Conservation (phyloP, 2,888 invertebrate species). For the Caenorhabditis sp. region DNA sequence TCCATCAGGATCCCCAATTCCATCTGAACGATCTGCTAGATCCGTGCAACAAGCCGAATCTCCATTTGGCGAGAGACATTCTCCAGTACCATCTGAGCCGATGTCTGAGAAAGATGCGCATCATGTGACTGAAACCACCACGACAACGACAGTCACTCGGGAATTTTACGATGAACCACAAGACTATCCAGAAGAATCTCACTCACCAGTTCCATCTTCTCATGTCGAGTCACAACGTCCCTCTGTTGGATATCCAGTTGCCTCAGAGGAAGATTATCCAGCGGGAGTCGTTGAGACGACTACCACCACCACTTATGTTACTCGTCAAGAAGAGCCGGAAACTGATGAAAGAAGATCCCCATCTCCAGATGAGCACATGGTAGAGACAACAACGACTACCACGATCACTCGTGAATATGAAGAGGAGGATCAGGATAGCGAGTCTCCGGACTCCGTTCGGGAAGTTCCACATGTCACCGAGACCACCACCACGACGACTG, state of each 20-base stretch:
- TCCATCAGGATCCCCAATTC: slow-evolving; percentile 9
- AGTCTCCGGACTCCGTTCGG: not conserved
- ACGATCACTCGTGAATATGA: slow-evolving; percentile 38
- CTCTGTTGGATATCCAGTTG: slow-evolving; percentile 23
- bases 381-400: slow-evolving; percentile 36
- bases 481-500: slow-evolving; percentile 38
- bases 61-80: not conserved
- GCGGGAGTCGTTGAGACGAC: slow-evolving; percentile 27
- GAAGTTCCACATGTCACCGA: slow-evolving; percentile 18
- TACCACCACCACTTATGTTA: slow-evolving; percentile 29
- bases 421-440: slow-evolving; percentile 12
- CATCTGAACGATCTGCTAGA: slow-evolving; percentile 14
- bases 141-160: slow-evolving; percentile 25
- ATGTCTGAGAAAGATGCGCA: slow-evolving; percentile 13
- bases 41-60: slow-evolving; percentile 7
- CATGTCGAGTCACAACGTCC: slow-evolving; percentile 21
- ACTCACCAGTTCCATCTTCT: slow-evolving; percentile 12
- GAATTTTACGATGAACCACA: slow-evolving; percentile 22
- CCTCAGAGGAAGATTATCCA: slow-evolving; percentile 16
- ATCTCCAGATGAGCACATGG: slow-evolving; percentile 21
- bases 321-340: slow-evolving; percentile 23
- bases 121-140: slow-evolving; percentile 27
- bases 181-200: not conserved
- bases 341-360: not conserved
- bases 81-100: slow-evolving; percentile 45